A percentile compares a stretch with the other conserved stretches of the same genome.
These are phyloP conservation scores for Manduca sexta DNA, from an alignment of 1,140 invertebrate species.

Conservation along the genomic window DNA sequence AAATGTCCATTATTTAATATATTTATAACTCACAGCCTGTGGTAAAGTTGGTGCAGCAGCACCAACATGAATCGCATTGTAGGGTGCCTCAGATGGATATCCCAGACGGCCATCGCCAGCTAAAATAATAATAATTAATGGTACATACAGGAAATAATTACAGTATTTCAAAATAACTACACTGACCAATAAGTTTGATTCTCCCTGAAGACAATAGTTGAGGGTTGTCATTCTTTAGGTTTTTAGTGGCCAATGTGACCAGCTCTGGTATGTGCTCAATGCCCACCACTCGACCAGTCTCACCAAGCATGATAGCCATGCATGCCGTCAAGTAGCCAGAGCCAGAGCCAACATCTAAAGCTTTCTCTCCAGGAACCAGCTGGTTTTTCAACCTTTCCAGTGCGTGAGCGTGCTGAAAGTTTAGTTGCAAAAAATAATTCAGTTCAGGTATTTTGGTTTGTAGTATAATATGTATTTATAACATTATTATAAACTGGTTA, in stretches of 20 bases:
- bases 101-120: slow-evolving; percentile 91
- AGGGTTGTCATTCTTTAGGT: slow-evolving; percentile 85
- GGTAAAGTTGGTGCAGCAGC: slow-evolving; percentile 89
- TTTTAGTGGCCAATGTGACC: slow-evolving; percentile 82
- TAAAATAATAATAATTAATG: slow-evolving; percentile 32
- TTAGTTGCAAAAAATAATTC: too few species aligned
- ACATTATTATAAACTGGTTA: too few species aligned
- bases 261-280: slow-evolving; percentile 95
- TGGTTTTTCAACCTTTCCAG: slow-evolving; percentile 91
- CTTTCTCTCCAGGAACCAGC: slow-evolving; percentile 83
- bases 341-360: slow-evolving; percentile 96
- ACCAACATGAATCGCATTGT: slow-evolving; percentile 95
- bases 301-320: slow-evolving; percentile 91
- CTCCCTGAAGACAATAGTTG: slow-evolving; percentile 78
- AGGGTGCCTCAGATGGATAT: slow-evolving; percentile 82
- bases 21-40: slow-evolving; percentile 78
- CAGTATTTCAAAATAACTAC: background rate
- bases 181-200: slow-evolving; percentile 81
- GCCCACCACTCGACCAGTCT: slow-evolving; percentile 84
- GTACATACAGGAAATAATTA: too few species aligned
- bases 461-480: too few species aligned
- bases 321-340: slow-evolving; percentile 97
- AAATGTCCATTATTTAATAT: too few species aligned
- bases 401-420: slow-evolving; percentile 90
- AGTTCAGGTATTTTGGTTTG: too few species aligned